Base-by-base conservation (phyloP, 1,140 invertebrate genomes). In the Drosophila quadrilineata region DNA sequence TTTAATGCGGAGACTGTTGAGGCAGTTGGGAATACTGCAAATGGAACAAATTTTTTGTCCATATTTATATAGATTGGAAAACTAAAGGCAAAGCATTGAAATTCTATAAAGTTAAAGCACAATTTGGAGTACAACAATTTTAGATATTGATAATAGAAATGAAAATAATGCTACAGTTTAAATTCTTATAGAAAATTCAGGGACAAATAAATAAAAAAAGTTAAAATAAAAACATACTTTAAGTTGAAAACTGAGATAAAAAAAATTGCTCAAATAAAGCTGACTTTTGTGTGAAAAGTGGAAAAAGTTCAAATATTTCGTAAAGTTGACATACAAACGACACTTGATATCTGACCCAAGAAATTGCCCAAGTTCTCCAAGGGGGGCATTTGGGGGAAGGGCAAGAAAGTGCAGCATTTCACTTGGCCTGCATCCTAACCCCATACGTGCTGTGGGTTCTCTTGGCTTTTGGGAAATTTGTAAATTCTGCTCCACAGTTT, bases 291-390 rank as follows among this genome's bases (percentile, higher is more conserved):
- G 22, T 26, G 43, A 9, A 21, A 10, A 5, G 8, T 35, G 28
- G 17, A 36, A 24, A 16, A 28, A 35, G 16, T 36, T 35, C 41
- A 58, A 48, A 58, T 36, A 58, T 48, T 48, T 58, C 14, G 17
- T 26, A 19, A 35, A 57, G 41, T 57, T 46, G 31, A 19, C 40
- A 45, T 29, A 46, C 54, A 35, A 46, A n/a, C n/a, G 43, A 22
- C 41, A 36, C 26, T 58, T 58, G 54, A 48, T 48, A 48, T 58
- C 29, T 29, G 41, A 58, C 41, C 43, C 22, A 21, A 10, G 28
- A 48, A 48, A 48, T 58, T 58, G 54, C 1, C 16, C 43, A 48
- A 46, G 54, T 46, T 21, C 14, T 38, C 48, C 36, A 48, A 56
- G 14, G 16, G 26, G 31, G n/a, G n/a, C n/a, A n/a, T n/a, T 5